Percentiles rank a stretch among this genome's conserved stretches.
Conservation (phyloP, 1,140 invertebrate species). For the Magallana ariakensis region DNA sequence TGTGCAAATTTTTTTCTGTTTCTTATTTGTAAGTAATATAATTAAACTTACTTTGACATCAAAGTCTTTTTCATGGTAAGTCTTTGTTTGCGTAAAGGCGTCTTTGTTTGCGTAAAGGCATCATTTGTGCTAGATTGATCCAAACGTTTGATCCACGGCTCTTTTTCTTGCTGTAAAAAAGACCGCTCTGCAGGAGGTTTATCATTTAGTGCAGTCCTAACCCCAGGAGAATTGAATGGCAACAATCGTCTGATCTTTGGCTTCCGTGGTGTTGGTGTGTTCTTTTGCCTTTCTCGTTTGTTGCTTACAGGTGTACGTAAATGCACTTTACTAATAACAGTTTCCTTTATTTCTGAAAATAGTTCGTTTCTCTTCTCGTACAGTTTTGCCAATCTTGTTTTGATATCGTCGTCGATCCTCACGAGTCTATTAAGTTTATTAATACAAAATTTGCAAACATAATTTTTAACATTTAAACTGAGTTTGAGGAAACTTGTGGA, state of each 20-base stretch:
- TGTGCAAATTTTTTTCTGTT: too few species aligned
- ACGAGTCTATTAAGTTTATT: neutral
- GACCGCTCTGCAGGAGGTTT: neutral
- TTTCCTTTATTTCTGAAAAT: neutral
- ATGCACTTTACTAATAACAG: neutral
- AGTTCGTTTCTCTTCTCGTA: neutral
- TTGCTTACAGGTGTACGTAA: neutral
- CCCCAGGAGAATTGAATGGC: conserved; percentile 14
- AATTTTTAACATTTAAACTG: neutral
- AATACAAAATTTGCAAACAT: neutral
- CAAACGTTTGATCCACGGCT: neutral
- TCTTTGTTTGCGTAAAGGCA: neutral
- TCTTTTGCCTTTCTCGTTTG: neutral
- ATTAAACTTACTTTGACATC: conserved; percentile 2
- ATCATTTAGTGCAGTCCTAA: neutral
- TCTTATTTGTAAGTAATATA: too few species aligned
- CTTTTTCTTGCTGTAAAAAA: neutral
- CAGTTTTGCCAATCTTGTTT: neutral
- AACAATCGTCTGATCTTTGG: conserved; percentile 2
- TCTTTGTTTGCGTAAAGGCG: conserved; percentile 2
- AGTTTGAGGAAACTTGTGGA: too few species aligned
- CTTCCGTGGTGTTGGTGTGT: neutral
- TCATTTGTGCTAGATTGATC: neutral
- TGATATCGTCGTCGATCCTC: neutral
- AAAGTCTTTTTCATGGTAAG: neutral